Percentiles rank a stretch among this genome's conserved stretches.
Conservation (phyloP, 2,113 vertebrate genomes). For the Strix uralensis region DNA sequence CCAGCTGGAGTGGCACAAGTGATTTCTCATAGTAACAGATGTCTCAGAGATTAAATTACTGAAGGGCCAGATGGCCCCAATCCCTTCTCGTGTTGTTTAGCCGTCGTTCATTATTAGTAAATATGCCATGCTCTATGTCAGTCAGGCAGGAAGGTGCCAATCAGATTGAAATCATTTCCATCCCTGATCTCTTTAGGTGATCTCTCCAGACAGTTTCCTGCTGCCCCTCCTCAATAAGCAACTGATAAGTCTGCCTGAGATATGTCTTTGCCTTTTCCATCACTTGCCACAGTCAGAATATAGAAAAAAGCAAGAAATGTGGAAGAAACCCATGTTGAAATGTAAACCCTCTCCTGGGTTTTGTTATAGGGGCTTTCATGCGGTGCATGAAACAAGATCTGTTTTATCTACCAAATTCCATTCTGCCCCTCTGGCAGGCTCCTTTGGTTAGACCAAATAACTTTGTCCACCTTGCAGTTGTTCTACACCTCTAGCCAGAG, state of each 20-base stretch:
- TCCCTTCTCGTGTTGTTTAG: background rate
- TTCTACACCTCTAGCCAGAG: background rate
- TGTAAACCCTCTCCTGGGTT: background rate
- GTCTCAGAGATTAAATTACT: conserved; percentile 20
- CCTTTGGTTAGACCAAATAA: background rate
- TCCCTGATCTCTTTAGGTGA: background rate
- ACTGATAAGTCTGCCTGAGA: background rate
- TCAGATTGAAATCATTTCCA: background rate
- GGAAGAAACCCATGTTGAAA: background rate
- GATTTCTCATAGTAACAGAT: conserved; percentile 41
- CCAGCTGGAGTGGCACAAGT: conserved; percentile 56
- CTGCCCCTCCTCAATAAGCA: background rate
- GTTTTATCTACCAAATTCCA: background rate
- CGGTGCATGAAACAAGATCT: background rate
- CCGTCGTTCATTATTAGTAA: background rate
- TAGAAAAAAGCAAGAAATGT: background rate
- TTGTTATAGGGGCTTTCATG: background rate
- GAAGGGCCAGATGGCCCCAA: conserved; percentile 49
- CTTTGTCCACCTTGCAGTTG: background rate
- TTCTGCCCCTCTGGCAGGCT: background rate
- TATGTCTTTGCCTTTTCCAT: background rate
- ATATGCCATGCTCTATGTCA: background rate
- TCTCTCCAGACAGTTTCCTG: background rate
- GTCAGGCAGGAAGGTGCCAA: conserved; percentile 12
- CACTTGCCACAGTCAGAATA: background rate